Percentiles rank a stretch among this genome's conserved stretches.
Conservation (phyloP, 2,113 vertebrate genomes). For the Indicator indicator region DNA sequence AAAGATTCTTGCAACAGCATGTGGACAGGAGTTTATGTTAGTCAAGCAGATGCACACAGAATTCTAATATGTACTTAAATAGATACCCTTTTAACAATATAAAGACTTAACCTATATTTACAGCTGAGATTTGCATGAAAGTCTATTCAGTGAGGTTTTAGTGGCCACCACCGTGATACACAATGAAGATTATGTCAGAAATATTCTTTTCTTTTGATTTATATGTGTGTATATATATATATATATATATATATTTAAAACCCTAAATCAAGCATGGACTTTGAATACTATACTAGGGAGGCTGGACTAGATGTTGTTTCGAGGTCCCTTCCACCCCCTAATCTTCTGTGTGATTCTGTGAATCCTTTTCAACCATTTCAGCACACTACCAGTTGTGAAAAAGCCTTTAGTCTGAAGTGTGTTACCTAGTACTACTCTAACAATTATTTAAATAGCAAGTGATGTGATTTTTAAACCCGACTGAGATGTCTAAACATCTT, state of each 20-base stretch:
- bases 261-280: not conserved
- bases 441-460: not conserved
- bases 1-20: slow-evolving; percentile 32
- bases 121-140: not conserved
- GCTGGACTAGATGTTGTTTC: too few relatives aligned
- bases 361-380: not conserved
- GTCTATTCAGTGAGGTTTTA: slow-evolving; percentile 20
- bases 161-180: not conserved
- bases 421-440: not conserved
- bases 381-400: not conserved
- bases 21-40: slow-evolving; percentile 25
- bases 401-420: not conserved
- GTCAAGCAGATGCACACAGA: slow-evolving; percentile 14
- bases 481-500: not conserved
- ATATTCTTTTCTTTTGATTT: not conserved
- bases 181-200: not conserved
- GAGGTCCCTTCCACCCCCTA: too few relatives aligned
- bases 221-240: not conserved
- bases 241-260: not conserved
- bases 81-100: slow-evolving; percentile 21
- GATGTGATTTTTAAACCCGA: not conserved
- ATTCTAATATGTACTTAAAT: slow-evolving; percentile 23
- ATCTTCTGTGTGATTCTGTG: too few relatives aligned
- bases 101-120: slow-evolving; percentile 57
- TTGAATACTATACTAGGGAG: not conserved